Conservation (phyloP, 2,113 vertebrate genomes). For the Gallinago undulata region DNA sequence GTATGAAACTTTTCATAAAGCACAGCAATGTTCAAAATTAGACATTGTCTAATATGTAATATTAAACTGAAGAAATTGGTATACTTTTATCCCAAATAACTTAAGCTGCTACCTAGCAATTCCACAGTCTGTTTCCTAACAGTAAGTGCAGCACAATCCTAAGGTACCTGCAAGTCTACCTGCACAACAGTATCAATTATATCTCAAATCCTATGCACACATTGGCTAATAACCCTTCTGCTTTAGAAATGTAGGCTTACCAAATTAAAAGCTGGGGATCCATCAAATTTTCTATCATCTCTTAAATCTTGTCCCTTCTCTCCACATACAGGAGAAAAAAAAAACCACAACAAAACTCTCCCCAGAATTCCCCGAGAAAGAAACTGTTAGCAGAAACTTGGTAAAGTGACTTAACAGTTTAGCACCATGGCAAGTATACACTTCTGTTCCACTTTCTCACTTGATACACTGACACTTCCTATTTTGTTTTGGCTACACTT, state of each 20-base stretch:
- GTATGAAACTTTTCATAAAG: not conserved
- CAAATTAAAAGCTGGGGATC: not conserved
- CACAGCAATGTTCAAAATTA: not conserved
- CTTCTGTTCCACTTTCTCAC: not conserved
- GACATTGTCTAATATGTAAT: not conserved
- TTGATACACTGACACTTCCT: not conserved
- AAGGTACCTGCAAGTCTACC: not conserved
- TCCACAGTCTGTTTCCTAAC: not conserved
- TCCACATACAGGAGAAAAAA: not conserved
- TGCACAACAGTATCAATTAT: not conserved
- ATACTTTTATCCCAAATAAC: not conserved
- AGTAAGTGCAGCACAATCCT: not conserved
- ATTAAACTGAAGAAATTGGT: not conserved
- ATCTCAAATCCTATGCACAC: not conserved
- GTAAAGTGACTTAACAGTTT: not conserved
- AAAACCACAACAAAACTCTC: not conserved
- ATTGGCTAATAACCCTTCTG: not conserved
- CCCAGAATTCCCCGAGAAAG: not conserved
- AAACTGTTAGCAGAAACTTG: not conserved
- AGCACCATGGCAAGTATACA: not conserved
- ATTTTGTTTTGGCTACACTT: not conserved
- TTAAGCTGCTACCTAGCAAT: not conserved
- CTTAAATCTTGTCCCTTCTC: not conserved
- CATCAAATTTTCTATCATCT: not conserved
- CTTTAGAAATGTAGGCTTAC: not conserved